Percentiles rank a stretch among this genome's conserved stretches.
Conservation (phyloP, 2,888 invertebrate species). For the Brachypalpus laphriformis region DNA sequence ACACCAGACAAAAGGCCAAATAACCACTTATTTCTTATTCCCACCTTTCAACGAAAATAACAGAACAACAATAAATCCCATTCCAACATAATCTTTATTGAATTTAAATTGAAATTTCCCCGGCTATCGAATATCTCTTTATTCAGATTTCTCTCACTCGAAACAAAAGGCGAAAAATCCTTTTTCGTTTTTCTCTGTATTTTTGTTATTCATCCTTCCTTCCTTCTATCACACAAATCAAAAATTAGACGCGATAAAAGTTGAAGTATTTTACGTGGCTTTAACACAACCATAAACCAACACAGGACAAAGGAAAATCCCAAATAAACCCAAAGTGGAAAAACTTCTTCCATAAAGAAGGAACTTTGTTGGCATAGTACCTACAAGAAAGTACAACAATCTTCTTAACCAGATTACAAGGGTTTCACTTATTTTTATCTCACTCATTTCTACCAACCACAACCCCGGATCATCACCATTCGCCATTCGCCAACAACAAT, state of each 20-base stretch:
- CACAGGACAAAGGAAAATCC: slow-evolving; percentile 24
- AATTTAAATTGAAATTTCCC: slow-evolving; percentile 25
- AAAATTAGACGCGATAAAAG: slow-evolving; percentile 43
- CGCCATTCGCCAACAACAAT: not conserved
- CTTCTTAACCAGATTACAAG: slow-evolving; percentile 69
- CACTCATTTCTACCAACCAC: slow-evolving; percentile 16
- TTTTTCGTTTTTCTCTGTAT: not conserved
- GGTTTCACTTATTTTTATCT: slow-evolving; percentile 66
- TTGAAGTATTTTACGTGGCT: slow-evolving; percentile 4
- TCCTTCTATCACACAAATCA: slow-evolving; percentile 20
- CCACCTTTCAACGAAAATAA: not conserved
- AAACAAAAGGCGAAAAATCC: slow-evolving; percentile 8
- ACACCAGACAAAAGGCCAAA: not conserved
- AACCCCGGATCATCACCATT: not conserved
- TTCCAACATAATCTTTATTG: not conserved
- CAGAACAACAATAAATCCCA: not conserved
- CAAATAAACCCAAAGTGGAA: slow-evolving; percentile 34
- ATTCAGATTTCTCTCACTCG: not conserved
- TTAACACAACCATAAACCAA: slow-evolving; percentile 33
- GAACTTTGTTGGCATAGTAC: slow-evolving; percentile 28
- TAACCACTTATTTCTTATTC: not conserved
- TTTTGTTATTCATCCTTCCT: not conserved
- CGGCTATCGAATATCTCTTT: slow-evolving; percentile 8
- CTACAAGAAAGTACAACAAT: slow-evolving; percentile 27
- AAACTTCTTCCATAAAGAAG: slow-evolving; percentile 45